These are phyloP conservation scores for Labrus mixtus DNA, from an alignment of 2,113 vertebrate species.

Conservation along the genomic window DNA sequence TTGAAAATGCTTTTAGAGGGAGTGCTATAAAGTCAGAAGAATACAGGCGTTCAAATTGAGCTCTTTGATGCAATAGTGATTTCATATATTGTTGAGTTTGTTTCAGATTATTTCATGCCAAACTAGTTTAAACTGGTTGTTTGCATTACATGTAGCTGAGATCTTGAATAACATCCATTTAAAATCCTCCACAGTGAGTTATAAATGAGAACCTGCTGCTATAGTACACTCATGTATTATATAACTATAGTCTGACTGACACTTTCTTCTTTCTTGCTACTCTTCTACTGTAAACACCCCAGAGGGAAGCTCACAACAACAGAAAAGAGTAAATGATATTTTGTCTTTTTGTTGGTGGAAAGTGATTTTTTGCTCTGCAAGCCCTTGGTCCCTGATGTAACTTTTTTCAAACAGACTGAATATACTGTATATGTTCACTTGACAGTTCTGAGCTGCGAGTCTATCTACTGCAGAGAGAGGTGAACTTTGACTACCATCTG, in stretches of 20 bases:
- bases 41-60: constrained; percentile 7
- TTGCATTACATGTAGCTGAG: not conserved
- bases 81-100: not conserved
- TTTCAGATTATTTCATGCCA: not conserved
- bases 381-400: constrained; percentile 1
- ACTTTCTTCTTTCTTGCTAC: constrained; percentile 2
- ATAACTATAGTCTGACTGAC: constrained; percentile 4
- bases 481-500: constrained; percentile 3
- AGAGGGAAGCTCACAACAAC: constrained; percentile 7
- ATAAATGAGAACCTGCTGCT: not conserved
- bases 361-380: constrained; percentile 25
- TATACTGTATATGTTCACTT: constrained; percentile 13
- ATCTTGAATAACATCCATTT: not conserved
- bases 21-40: constrained; percentile 7
- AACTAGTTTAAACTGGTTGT: not conserved
- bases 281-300: constrained; percentile 4
- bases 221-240: not conserved
- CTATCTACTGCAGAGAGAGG: constrained; percentile 11
- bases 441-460: not conserved
- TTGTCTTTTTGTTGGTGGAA: constrained; percentile 17
- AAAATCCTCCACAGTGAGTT: not conserved
- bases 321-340: constrained; percentile 23
- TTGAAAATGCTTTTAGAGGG: constrained; percentile 55
- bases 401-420: constrained; percentile 10
- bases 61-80: not conserved